Evolutionary conservation across 2,797 vertebrate species (phyloP).

Genomic region (Sebastes ruberrimus): DNA sequence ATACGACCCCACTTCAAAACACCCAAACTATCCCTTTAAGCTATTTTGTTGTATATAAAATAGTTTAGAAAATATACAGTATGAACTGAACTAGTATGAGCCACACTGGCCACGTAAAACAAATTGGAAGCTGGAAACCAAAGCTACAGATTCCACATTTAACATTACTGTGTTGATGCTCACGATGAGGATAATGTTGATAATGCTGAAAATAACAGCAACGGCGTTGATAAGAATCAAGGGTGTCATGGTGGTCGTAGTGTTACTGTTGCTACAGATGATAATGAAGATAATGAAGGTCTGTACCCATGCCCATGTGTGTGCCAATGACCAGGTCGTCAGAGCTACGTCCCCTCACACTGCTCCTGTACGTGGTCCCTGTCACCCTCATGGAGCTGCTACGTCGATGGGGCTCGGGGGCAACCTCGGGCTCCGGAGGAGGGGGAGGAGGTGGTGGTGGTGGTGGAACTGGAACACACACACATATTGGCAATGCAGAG

Average conservation of each 20-base stretch:
- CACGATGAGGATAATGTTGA: not conserved
- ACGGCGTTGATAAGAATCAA: not conserved
- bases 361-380: constrained; percentile 87
- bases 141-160: not conserved
- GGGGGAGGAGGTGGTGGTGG: constrained; percentile 76
- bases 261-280: constrained; percentile 15
- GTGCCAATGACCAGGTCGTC: constrained; percentile 88
- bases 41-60: not conserved
- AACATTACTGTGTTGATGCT: not conserved
- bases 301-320: constrained; percentile 83
- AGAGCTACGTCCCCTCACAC: constrained; percentile 84
- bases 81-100: not conserved
- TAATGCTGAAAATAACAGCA: not conserved
- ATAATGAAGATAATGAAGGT: constrained; percentile 18
- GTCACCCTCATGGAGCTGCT: constrained; percentile 90
- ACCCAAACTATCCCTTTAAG: not conserved
- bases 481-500: constrained; percentile 47
- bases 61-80: not conserved
- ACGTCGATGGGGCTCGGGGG: constrained; percentile 85
- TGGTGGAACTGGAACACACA: constrained; percentile 74
- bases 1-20: no score
- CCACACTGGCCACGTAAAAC: not conserved
- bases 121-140: not conserved
- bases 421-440: constrained; percentile 83
- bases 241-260: not conserved